Evolutionary conservation across 2,888 invertebrate genomes (phyloP).

Genomic region (Drosophila tripunctata): DNA sequence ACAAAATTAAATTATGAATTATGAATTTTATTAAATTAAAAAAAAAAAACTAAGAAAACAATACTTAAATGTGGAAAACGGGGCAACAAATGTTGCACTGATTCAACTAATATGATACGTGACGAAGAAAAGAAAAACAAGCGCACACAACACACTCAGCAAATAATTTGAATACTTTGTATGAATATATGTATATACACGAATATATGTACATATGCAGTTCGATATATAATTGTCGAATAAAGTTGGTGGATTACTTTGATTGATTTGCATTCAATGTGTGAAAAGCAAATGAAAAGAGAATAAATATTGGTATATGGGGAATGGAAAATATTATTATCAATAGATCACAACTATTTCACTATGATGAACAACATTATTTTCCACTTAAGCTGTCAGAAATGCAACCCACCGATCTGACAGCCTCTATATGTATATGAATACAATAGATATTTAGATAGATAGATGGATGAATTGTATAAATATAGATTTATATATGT

Average conservation of each 20-base stretch:
- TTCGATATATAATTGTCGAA: constrained; percentile 1
- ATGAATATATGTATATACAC: not conserved
- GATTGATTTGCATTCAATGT: constrained; percentile 27
- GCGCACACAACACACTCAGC: not conserved
- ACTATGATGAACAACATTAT: constrained; percentile 54
- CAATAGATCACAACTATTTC: constrained; percentile 16
- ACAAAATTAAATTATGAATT: too few species aligned
- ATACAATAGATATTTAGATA: not conserved
- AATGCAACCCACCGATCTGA: constrained; percentile 16
- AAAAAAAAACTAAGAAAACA: too few species aligned
- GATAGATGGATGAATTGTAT: not conserved
- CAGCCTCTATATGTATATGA: not conserved
- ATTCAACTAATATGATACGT: too few species aligned
- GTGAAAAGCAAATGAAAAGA: not conserved
- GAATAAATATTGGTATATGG: not conserved
- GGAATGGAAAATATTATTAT: not conserved
- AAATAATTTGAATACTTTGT: not conserved
- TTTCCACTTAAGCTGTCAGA: constrained; percentile 64
- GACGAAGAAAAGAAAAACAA: too few species aligned
- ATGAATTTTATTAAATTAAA: too few species aligned
- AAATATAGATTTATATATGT: not conserved
- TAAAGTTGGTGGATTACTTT: constrained; percentile 16
- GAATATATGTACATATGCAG: not conserved
- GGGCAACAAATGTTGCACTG: too few species aligned
- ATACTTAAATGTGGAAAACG: too few species aligned